Evolutionary conservation across 2,888 invertebrate species (phyloP).

Genomic region (Caenorhabditis wallacei): DNA sequence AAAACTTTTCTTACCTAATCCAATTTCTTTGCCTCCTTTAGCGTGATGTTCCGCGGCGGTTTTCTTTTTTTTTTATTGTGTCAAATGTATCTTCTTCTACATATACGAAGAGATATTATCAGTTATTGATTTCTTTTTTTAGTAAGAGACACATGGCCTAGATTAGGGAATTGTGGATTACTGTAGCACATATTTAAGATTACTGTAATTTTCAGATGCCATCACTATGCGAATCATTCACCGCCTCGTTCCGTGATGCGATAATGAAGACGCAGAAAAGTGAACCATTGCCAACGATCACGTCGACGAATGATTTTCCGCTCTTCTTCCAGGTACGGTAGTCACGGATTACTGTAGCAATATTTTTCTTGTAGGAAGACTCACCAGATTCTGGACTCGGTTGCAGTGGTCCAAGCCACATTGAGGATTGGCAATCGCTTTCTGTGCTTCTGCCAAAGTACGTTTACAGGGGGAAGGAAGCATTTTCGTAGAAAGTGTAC

Average conservation of each 20-base stretch:
- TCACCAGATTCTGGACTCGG: constrained; percentile 82
- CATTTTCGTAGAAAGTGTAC: no score
- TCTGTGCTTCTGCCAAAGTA: constrained; percentile 91
- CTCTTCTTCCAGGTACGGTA: constrained; percentile 65
- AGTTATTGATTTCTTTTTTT: no score
- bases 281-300: constrained; percentile 67
- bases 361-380: constrained; percentile 47
- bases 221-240: constrained; percentile 73
- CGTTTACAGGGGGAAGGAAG: constrained; percentile 31
- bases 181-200: no score
- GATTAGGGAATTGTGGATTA: no score
- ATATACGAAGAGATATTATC: no score
- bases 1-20: neutral
- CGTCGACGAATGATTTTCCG: constrained; percentile 66
- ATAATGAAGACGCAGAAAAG: constrained; percentile 66
- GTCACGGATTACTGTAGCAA: no score
- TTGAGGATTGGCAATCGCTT: constrained; percentile 95
- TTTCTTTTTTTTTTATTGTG: neutral
- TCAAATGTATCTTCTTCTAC: no score
- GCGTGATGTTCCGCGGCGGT: neutral
- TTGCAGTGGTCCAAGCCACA: constrained; percentile 86
- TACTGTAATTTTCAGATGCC: constrained; percentile 66
- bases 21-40: neutral
- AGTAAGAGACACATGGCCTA: no score
- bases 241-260: constrained; percentile 68